phyloP scores from a whole-genome alignment of 2,888 invertebrate species.

The Tetheella fluctuosa region DNA sequence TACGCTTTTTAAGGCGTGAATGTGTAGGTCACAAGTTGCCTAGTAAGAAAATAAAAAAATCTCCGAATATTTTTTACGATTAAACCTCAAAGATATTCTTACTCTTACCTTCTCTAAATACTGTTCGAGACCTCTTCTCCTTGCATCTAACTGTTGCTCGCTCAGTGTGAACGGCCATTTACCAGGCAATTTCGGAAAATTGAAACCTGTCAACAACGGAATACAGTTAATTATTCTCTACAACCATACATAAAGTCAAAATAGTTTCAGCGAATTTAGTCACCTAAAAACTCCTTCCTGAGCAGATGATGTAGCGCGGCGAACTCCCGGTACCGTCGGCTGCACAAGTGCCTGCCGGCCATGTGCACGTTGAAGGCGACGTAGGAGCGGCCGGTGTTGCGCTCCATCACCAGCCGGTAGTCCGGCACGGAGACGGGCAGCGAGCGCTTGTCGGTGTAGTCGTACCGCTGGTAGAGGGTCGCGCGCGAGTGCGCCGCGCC shows the following conservation, averaged over 20 bases:
- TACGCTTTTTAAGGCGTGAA: too few relatives aligned
- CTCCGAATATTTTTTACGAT: too few relatives aligned
- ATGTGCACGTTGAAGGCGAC: constrained; percentile 99
- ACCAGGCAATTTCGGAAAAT: constrained; percentile 98
- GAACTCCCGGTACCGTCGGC: constrained; percentile 97
- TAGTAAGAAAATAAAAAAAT: too few relatives aligned
- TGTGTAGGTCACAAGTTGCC: too few relatives aligned
- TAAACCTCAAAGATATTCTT: constrained; percentile 8
- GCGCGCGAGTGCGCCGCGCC: constrained; percentile 78
- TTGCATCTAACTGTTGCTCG: constrained; percentile 97
- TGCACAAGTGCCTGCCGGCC: constrained; percentile 99
- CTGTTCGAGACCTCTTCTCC: constrained; percentile 97
- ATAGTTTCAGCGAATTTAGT: too few relatives aligned
- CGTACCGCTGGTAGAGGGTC: constrained; percentile 86
- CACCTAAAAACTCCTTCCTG: constrained; percentile 96
- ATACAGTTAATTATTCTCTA: neutral
- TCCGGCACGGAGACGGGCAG: constrained; percentile 96
- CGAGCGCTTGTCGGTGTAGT: constrained; percentile 97
- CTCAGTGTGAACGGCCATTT: constrained; percentile 99
- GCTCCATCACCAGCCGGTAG: constrained; percentile 93
- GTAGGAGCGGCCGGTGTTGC: constrained; percentile 94
- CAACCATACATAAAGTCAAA: too few relatives aligned
- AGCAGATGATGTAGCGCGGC: constrained; percentile 93
- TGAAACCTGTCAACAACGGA: constrained; percentile 85
- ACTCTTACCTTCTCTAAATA: constrained; percentile 94